A percentile compares a stretch with the other conserved stretches of the same genome.
These are phyloP conservation scores for Pampusana beccarii DNA, from an alignment of 2,113 vertebrate genomes.

Conservation along the genomic window DNA sequence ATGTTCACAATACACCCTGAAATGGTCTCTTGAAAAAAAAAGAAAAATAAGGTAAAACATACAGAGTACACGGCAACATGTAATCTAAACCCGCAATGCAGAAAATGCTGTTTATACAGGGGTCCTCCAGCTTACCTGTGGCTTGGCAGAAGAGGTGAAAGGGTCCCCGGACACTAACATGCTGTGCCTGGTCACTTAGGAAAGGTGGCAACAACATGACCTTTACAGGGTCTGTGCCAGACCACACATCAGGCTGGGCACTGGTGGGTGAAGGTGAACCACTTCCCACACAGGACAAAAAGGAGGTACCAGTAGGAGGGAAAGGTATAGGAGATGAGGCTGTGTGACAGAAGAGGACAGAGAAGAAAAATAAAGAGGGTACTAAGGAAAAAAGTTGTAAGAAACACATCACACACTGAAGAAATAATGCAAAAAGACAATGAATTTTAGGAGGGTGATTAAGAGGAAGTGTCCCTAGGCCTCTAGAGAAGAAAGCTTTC, in stretches of 20 bases:
- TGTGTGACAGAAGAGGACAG: constrained; percentile 79
- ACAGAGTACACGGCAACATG: not conserved
- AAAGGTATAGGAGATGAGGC: constrained; percentile 83
- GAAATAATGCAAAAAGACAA: constrained; percentile 18
- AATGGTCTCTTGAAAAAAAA: not conserved
- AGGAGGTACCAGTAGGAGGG: constrained; percentile 84
- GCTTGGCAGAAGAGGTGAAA: constrained; percentile 96
- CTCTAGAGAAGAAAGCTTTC: not conserved
- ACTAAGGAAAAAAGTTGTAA: constrained; percentile 77
- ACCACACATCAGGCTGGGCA: constrained; percentile 77
- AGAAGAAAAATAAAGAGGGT: constrained; percentile 65
- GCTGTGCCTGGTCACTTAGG: constrained; percentile 92
- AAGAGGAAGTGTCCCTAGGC: not conserved
- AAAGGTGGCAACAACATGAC: constrained; percentile 90
- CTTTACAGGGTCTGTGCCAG: constrained; percentile 68
- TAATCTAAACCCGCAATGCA: not conserved
- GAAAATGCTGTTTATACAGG: not conserved
- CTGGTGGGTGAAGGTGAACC: constrained; percentile 79
- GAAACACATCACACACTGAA: constrained; percentile 40
- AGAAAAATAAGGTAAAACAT: not conserved
- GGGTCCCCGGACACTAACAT: constrained; percentile 81
- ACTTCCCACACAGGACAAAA: constrained; percentile 83
- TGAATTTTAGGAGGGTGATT: not conserved
- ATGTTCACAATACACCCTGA: not conserved
- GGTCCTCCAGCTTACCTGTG: constrained; percentile 84